Base-by-base conservation (phyloP, 23 tunicate genomes). In the Halocynthia aurantium region DNA sequence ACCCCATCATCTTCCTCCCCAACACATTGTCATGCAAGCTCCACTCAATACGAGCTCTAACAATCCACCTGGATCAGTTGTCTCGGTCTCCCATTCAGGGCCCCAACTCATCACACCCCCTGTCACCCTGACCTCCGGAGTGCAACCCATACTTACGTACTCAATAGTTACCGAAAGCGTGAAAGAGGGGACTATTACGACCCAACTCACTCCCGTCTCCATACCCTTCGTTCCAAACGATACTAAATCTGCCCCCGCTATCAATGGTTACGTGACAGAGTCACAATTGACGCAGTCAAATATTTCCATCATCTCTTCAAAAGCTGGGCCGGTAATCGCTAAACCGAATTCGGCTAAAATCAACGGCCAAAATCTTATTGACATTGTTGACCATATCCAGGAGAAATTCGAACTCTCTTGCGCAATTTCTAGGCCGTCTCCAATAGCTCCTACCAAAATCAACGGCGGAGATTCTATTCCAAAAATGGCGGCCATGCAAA, bases 121-220 rank as follows among this genome's bases (percentile, higher is more conserved):
- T 4, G 77, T 63, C 56, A 81, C 88, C 50, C 44, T 82, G 15
- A 44, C 93, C 7, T 55, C 84, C 10, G 77, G 84, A 6, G 76
- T 83, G 50, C 96, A 84, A 65, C 96, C 96, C 4, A 80, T 83
- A 17, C 78, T 89, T 0, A 89, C 96, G 6, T 89, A 89, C 77
- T 84, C 96, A 0, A 78, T 89, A 13, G 73, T 80, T 12, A 81
- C 79, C 7, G 80, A 74, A 18, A 44, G 56, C 55, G 19, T 54
- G 10, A 74, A 74, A 52, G 78, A 74, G 20, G 62, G 50, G 9
- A 31, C 44, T 31, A 31, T 31, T 31, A 31, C 44, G 44, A 7
- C 78, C 13, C 55, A 74, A 54, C 56, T 74, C 18, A 20, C 78
- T 0, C 62, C 78, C 13, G 78, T 74, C 10, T 44, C 50, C 10